Conservation (phyloP, 2,797 vertebrate genomes). For the Gymnocypris eckloni region DNA sequence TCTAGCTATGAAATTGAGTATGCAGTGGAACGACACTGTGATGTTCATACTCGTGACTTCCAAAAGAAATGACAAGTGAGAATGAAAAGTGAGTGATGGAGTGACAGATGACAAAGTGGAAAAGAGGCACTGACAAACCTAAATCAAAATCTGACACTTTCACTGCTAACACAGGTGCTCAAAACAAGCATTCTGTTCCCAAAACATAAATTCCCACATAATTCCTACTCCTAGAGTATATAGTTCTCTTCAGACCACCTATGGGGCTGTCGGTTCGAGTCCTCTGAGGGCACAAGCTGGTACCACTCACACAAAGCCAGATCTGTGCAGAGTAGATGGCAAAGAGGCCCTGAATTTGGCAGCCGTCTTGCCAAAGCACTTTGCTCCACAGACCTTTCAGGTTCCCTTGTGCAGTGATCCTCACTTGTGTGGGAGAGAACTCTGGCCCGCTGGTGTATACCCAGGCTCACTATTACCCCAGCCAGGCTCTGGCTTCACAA, state of each 20-base stretch:
- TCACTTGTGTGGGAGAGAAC: slow-evolving; percentile 41
- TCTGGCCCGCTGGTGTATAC: slow-evolving; percentile 15
- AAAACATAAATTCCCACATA: not conserved
- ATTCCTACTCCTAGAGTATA: not conserved
- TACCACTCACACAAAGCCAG: slow-evolving; percentile 43
- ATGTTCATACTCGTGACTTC: too few relatives aligned
- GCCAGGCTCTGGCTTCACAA: not conserved
- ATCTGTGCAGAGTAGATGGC: slow-evolving; percentile 34
- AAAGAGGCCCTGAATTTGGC: slow-evolving; percentile 36
- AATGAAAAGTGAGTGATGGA: not conserved
- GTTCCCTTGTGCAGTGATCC: slow-evolving; percentile 35
- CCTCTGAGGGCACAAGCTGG: not conserved
- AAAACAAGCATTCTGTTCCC: not conserved
- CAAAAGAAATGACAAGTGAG: not conserved
- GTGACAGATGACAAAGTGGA: not conserved
- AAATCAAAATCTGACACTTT: not conserved
- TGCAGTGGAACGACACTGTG: too few relatives aligned
- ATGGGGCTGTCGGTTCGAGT: not conserved
- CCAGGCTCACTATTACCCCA: slow-evolving; percentile 34
- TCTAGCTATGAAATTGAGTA: not conserved
- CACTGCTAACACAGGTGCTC: not conserved
- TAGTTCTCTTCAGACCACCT: slow-evolving; percentile 10
- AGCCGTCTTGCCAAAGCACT: slow-evolving; percentile 46
- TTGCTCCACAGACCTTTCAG: slow-evolving; percentile 38
- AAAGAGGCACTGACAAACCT: not conserved